These are phyloP conservation scores for Spheniscus humboldti DNA, from an alignment of 2,797 vertebrate species.

Conservation along the genomic window DNA sequence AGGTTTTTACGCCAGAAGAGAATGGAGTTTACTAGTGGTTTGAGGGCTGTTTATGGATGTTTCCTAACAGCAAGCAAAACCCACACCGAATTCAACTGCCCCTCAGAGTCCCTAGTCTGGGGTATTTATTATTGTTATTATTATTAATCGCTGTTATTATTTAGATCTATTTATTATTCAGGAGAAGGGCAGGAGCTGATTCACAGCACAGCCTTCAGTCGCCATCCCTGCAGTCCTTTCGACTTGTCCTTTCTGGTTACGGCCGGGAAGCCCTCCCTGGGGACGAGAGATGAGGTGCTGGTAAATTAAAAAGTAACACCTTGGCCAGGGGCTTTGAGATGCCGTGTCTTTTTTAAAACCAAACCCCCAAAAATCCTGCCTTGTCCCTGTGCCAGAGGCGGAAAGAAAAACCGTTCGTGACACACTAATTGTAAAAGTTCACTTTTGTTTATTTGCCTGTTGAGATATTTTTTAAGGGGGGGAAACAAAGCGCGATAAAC, in stretches of 20 bases:
- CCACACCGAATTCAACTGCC: not conserved
- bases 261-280: not conserved
- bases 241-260: not conserved
- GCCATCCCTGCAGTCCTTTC: not conserved
- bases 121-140: not conserved
- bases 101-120: not conserved
- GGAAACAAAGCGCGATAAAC: constrained; percentile 10
- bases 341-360: not conserved
- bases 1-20: not conserved
- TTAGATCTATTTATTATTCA: not conserved
- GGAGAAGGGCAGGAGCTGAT: not conserved
- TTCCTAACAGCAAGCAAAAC: not conserved
- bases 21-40: not conserved
- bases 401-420: not conserved
- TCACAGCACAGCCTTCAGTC: not conserved
- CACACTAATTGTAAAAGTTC: not conserved
- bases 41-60: not conserved
- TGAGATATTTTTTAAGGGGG: not conserved
- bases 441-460: not conserved
- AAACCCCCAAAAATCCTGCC: fast-evolving
- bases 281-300: not conserved
- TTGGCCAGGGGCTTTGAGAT: not conserved
- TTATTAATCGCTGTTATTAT: not conserved
- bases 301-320: constrained; percentile 26
- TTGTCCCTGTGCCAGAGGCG: not conserved